Conservation (phyloP, 2,888 invertebrate genomes). For the Kuschelorhynchus macadamiae region DNA sequence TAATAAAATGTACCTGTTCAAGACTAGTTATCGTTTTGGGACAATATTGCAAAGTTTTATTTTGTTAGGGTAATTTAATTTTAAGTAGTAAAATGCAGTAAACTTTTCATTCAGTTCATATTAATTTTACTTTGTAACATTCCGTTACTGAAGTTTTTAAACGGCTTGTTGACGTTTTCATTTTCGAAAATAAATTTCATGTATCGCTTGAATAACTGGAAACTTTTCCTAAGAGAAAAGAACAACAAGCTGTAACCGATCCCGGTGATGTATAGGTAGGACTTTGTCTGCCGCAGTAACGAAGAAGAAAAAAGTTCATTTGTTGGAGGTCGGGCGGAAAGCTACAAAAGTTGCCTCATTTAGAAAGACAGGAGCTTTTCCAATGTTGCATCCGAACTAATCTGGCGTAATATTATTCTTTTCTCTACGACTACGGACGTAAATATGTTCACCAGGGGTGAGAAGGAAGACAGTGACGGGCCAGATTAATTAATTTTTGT, state of each 20-base stretch:
- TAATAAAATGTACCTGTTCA: no score
- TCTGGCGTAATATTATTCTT: conserved; percentile 66
- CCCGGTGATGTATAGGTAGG: conserved; percentile 58
- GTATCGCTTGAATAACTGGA: conserved; percentile 47
- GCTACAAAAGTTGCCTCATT: conserved; percentile 67
- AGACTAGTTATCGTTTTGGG: no score
- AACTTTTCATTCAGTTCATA: no score
- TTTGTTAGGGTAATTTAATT: no score
- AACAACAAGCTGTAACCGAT: conserved; percentile 51
- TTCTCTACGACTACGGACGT: conserved; percentile 62
- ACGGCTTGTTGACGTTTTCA: conserved; percentile 37
- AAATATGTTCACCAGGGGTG: conserved; percentile 61
- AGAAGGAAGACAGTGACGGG: conserved; percentile 58
- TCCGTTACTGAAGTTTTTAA: conserved; percentile 14
- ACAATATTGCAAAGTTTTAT: no score
- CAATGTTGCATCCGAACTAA: conserved; percentile 65
- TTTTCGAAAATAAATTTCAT: conserved; percentile 46
- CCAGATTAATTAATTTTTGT: background rate
- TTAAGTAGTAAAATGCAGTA: no score
- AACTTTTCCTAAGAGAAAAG: conserved; percentile 49
- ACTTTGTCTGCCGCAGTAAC: conserved; percentile 54
- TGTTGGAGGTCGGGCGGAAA: conserved; percentile 67
- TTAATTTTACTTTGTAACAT: no score
- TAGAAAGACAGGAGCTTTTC: conserved; percentile 66
- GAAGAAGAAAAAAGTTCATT: conserved; percentile 66